Percentiles rank a stretch among this genome's conserved stretches.
phyloP scores from a whole-genome alignment of 1,140 invertebrate species.

The Philopotamus ludificatus region DNA sequence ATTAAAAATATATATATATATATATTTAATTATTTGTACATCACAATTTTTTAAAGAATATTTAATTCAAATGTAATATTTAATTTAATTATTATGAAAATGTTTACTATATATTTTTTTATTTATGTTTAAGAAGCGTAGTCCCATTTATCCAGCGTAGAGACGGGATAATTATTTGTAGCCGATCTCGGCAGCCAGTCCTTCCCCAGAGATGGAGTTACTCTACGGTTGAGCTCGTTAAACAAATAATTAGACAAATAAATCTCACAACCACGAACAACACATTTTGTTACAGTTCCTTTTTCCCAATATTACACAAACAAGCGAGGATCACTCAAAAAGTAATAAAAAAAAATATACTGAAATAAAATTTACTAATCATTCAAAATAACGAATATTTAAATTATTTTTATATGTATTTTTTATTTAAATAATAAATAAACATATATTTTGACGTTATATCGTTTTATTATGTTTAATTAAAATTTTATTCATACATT shows the following conservation, averaged over 20 bases:
- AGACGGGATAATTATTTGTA: conserved; percentile 27
- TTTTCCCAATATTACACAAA: no score
- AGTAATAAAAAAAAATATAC: no score
- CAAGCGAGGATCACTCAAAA: no score
- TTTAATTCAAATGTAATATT: not conserved
- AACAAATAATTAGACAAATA: conserved; percentile 37
- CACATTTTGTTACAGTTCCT: not conserved
- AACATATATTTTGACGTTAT: no score
- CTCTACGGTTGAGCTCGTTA: conserved; percentile 25
- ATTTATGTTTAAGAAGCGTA: not conserved
- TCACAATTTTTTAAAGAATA: no score
- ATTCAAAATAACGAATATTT: no score
- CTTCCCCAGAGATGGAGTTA: conserved; percentile 26
- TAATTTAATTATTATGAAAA: not conserved
- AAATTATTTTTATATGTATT: no score
- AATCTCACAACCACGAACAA: conserved; percentile 15
- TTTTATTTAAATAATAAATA: no score
- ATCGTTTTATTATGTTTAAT: no score
- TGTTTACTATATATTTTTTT: not conserved
- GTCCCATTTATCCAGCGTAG: no score
- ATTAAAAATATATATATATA: not conserved
- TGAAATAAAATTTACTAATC: no score
- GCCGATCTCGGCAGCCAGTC: not conserved
- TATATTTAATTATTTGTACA: not conserved
- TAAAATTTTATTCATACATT: no score